A percentile compares a stretch with the other conserved stretches of the same genome.
Conservation (phyloP, 92 coral and sea anemone genomes). For the Umimayanthus chanpuru region DNA sequence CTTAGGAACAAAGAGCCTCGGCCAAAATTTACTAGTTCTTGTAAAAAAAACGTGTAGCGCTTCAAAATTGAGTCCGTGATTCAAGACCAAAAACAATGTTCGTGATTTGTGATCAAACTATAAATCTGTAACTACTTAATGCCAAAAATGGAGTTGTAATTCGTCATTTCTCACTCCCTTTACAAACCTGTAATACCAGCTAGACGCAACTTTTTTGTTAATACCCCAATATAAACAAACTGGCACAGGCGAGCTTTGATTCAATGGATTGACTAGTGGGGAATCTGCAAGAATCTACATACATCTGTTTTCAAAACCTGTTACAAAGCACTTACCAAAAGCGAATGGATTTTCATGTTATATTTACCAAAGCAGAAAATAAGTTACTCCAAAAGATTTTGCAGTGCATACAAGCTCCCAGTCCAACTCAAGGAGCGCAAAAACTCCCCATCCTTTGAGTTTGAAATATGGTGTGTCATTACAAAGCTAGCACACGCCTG, state of each 20-base stretch:
- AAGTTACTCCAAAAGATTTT: not conserved
- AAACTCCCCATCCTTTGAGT: not conserved
- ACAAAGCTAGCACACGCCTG: not conserved
- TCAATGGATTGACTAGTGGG: not conserved
- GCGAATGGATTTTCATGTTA: not conserved
- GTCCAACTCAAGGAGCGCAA: not conserved
- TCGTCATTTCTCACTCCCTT: no score
- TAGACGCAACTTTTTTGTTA: no score
- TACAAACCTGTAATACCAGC: no score
- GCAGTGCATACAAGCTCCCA: not conserved
- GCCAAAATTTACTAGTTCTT: no score
- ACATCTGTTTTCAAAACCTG: slow-evolving; percentile 7
- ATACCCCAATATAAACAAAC: not conserved
- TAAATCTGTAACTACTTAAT: no score
- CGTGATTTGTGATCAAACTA: no score
- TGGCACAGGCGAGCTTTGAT: not conserved
- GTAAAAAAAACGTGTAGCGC: no score
- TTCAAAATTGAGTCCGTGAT: no score
- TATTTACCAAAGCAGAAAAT: not conserved
- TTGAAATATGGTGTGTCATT: not conserved
- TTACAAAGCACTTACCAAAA: not conserved
- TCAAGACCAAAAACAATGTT: no score
- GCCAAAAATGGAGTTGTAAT: no score
- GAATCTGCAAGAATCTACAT: no score
- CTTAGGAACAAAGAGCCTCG: no score